Conservation (phyloP, 2,797 vertebrate species). For the Harpagifer antarcticus region DNA sequence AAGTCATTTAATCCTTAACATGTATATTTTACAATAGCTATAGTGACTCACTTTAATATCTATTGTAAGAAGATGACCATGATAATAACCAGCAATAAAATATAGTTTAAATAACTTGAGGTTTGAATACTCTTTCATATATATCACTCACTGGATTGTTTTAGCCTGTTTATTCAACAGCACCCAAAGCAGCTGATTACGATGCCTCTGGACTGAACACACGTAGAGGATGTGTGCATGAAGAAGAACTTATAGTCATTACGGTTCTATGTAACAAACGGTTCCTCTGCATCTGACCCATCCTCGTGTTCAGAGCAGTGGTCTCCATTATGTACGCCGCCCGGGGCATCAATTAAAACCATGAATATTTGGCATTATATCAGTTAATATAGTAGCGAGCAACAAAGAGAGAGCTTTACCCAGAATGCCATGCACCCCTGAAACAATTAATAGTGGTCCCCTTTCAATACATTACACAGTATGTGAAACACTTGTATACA, state of each 20-base stretch:
- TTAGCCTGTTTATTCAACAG: not conserved
- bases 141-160: not conserved
- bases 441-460: no score
- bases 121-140: not conserved
- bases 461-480: no score
- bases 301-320: no score
- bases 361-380: no score
- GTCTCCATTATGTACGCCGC: no score
- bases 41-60: conserved; percentile 1
- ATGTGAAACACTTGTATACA: no score
- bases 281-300: no score
- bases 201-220: not conserved
- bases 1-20: conserved; percentile 9
- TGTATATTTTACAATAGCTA: not conserved
- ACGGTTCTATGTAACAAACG: no score
- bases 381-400: no score
- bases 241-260: no score
- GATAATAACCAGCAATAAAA: not conserved
- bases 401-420: no score
- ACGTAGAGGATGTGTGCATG: not conserved
- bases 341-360: not conserved
- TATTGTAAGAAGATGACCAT: not conserved
- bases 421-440: no score
- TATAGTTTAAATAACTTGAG: not conserved
- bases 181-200: not conserved